A percentile compares a stretch with the other conserved stretches of the same genome.
Evolutionary conservation across 1,140 invertebrate genomes (phyloP).

Genomic region (Latrodectus geometricus): DNA sequence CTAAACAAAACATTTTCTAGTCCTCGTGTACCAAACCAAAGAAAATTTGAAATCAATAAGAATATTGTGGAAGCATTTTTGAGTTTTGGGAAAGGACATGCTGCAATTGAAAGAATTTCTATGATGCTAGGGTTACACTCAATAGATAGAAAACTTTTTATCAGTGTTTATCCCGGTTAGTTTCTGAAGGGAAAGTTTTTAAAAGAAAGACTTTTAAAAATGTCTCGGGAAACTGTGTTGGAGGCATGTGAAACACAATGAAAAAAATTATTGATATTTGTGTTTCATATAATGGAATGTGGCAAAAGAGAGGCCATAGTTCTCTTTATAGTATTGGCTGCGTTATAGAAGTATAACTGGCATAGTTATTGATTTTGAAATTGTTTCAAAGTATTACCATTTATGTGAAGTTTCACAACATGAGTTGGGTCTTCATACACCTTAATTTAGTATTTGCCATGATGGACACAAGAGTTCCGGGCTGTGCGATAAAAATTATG

Average conservation of each 20-base stretch:
- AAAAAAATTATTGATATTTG: background rate
- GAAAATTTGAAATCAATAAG: too few species aligned
- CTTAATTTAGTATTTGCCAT: background rate
- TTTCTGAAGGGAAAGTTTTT: too few species aligned
- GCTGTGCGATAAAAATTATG: background rate
- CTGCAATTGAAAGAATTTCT: too few species aligned
- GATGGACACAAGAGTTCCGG: background rate
- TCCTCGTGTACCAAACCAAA: too few species aligned
- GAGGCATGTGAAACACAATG: background rate
- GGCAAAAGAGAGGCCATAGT: constrained; percentile 53
- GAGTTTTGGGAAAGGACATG: too few species aligned
- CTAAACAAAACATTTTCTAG: too few species aligned
- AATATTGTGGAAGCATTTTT: too few species aligned
- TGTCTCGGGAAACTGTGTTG: too few species aligned
- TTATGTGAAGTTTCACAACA: background rate
- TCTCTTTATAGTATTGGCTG: constrained; percentile 27
- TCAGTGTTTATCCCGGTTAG: too few species aligned
- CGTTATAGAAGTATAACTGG: constrained; percentile 49
- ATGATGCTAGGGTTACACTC: too few species aligned
- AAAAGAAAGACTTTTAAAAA: too few species aligned
- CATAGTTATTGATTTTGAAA: constrained; percentile 45
- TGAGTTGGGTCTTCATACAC: background rate
- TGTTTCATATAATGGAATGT: constrained; percentile 61
- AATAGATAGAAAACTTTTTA: too few species aligned
- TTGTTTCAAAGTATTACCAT: constrained; percentile 52